A percentile compares a stretch with the other conserved stretches of the same genome.
These are phyloP conservation scores for Mesocentrotus franciscanus DNA, from an alignment of 53 echinoderm and acorn worm species.

Conservation along the genomic window DNA sequence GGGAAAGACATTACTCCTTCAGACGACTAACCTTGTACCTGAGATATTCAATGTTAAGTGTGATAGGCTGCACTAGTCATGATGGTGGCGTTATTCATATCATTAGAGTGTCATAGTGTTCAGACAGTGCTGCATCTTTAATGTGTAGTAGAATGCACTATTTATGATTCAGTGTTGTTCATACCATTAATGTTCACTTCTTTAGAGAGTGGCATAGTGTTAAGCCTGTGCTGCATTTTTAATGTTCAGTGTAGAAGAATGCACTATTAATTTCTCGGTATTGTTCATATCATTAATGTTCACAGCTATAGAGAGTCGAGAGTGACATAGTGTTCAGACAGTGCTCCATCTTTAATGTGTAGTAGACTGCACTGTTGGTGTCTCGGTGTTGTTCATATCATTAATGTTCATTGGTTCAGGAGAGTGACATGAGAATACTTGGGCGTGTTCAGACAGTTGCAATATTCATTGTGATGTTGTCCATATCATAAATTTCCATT, in stretches of 20 bases:
- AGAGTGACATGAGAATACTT: neutral
- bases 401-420: neutral
- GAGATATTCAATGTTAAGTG: neutral
- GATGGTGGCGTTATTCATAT: neutral
- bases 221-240: neutral
- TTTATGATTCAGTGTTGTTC: neutral
- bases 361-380: neutral
- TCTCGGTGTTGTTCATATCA: neutral
- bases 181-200: neutral
- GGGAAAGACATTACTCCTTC: neutral
- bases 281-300: slow-evolving; percentile 12
- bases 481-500: too few species aligned
- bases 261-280: neutral
- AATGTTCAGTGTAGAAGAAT: neutral
- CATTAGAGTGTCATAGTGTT: neutral
- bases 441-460: neutral
- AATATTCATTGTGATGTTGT: neutral
- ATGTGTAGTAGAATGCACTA: too few species aligned
- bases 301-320: neutral
- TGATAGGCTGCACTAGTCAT: too few species aligned
- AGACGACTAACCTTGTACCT: neutral
- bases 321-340: too few species aligned
- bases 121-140: too few species aligned
- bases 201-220: neutral
- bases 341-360: too few species aligned